Conservation (phyloP, 2,797 vertebrate species). For the Siniperca obscura region DNA sequence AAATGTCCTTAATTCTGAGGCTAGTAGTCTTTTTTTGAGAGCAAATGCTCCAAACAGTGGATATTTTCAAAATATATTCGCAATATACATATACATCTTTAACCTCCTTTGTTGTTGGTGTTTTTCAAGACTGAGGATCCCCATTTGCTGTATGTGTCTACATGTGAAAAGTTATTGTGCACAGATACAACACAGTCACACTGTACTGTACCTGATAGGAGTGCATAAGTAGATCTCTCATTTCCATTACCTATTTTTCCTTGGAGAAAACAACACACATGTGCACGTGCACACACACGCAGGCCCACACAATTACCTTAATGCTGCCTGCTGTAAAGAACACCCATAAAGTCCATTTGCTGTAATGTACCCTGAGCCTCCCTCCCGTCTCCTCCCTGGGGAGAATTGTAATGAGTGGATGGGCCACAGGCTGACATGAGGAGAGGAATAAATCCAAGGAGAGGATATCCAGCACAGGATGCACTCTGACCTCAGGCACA, state of each 20-base stretch:
- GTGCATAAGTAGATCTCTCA: conserved; percentile 44
- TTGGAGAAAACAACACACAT: conserved; percentile 34
- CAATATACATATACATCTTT: too few species aligned
- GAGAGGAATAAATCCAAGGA: conserved; percentile 73
- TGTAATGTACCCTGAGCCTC: conserved; percentile 76
- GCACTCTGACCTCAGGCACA: conserved; percentile 58
- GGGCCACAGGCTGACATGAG: conserved; percentile 62
- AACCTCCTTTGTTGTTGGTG: background rate
- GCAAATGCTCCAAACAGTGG: background rate
- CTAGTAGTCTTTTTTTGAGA: background rate
- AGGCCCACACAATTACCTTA: conserved; percentile 83
- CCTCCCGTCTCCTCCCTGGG: conserved; percentile 71
- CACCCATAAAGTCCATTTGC: conserved; percentile 86
- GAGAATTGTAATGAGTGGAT: conserved; percentile 83
- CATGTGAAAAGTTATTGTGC: background rate
- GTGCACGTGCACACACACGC: conserved; percentile 10
- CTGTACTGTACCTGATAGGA: conserved; percentile 5
- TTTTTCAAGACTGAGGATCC: background rate
- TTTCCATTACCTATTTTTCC: conserved; percentile 49
- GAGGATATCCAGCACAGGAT: conserved; percentile 29
- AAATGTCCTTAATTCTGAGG: background rate
- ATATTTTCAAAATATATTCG: background rate
- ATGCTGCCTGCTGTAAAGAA: conserved; percentile 83
- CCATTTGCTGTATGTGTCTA: background rate
- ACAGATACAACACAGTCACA: conserved; percentile 7